phyloP scores from a whole-genome alignment of 2,888 invertebrate genomes.

The Fragum fragum region DNA sequence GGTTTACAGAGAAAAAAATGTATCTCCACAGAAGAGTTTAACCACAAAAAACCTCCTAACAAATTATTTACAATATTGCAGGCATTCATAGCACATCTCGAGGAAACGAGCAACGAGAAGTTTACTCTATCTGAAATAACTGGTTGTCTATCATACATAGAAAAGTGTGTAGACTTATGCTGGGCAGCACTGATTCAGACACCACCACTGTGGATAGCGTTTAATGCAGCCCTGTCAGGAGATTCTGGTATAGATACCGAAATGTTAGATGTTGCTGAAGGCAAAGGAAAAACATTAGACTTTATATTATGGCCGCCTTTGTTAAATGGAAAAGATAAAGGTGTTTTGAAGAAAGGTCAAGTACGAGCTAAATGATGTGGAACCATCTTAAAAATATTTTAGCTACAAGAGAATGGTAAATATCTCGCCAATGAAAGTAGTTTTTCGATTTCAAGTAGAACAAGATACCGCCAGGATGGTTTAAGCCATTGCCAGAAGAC shows the following conservation, averaged over 20 bases:
- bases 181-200: conserved; percentile 56
- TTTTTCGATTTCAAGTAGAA: too few species aligned
- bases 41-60: too few species aligned
- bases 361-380: conserved; percentile 37
- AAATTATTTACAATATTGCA: too few species aligned
- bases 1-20: too few species aligned
- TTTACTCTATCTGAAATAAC: conserved; percentile 56
- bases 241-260: conserved; percentile 50
- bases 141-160: conserved; percentile 56
- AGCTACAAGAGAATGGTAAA: too few species aligned
- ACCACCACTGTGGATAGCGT: conserved; percentile 46
- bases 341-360: conserved; percentile 49
- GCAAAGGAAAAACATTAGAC: conserved; percentile 51
- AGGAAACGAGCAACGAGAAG: conserved; percentile 35
- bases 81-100: conserved; percentile 52
- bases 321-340: conserved; percentile 32
- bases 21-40: too few species aligned
- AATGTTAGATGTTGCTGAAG: conserved; percentile 46
- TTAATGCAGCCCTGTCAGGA: conserved; percentile 29
- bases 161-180: conserved; percentile 57
- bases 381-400: too few species aligned
- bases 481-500: too few species aligned
- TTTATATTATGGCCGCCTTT: conserved; percentile 58
- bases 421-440: too few species aligned
- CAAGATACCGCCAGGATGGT: too few species aligned